phyloP scores from a whole-genome alignment of 2,888 invertebrate species.

The Gari tellinella region DNA sequence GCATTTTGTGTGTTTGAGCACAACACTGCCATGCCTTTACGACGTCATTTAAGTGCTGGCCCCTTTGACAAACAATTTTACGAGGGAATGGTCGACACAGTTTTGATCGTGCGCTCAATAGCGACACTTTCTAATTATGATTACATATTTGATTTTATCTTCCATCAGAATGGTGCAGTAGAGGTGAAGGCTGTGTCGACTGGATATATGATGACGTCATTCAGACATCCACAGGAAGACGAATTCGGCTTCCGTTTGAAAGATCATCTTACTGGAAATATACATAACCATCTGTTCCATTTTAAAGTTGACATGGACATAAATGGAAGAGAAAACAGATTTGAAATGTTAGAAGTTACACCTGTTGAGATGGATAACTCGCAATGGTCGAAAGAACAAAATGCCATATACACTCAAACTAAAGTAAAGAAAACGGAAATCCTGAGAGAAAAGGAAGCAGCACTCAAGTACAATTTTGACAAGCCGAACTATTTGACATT shows the following conservation, averaged over 20 bases:
- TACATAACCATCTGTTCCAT: conserved; percentile 78
- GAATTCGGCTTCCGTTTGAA: conserved; percentile 69
- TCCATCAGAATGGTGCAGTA: conserved; percentile 76
- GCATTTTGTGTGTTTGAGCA: conserved; percentile 79
- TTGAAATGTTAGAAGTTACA: conserved; percentile 73
- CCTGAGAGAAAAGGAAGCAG: conserved; percentile 70
- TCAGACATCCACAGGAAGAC: conserved; percentile 46
- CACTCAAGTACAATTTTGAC: conserved; percentile 73
- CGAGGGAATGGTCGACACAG: conserved; percentile 72
- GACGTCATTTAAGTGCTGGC: conserved; percentile 71
- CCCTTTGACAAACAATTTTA: conserved; percentile 69
- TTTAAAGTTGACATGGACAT: conserved; percentile 77
- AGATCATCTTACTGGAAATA: conserved; percentile 67
- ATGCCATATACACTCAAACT: conserved; percentile 57
- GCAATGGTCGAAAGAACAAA: conserved; percentile 38
- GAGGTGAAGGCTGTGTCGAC: conserved; percentile 71
- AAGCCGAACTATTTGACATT: conserved; percentile 75
- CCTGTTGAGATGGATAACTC: conserved; percentile 56
- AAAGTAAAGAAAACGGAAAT: conserved; percentile 54
- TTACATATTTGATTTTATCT: conserved; percentile 78
- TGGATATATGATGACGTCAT: conserved; percentile 73
- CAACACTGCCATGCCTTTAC: conserved; percentile 73
- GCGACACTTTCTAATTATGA: conserved; percentile 77
- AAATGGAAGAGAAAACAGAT: conserved; percentile 74
- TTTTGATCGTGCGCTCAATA: conserved; percentile 71